Percentiles rank a stretch among this genome's conserved stretches.
Conservation (phyloP, 2,113 vertebrate species). For the Prionailurus viverrinus region DNA sequence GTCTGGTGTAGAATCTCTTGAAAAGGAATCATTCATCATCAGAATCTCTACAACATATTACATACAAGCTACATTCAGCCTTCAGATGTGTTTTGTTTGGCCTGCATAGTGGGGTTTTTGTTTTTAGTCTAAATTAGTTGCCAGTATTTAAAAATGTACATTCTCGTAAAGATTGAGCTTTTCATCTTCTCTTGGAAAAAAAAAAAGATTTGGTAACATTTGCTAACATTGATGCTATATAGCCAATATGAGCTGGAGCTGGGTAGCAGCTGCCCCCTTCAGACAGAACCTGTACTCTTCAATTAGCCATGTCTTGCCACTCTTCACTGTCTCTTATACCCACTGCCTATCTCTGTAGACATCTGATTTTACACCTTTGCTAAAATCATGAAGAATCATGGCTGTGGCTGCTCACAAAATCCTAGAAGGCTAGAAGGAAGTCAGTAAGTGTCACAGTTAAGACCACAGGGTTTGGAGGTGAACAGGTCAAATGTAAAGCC, state of each 20-base stretch:
- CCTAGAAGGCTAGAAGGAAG: not conserved
- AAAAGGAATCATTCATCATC: not conserved
- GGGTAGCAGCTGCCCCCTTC: not conserved
- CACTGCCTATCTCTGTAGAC: not conserved
- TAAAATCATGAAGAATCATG: not conserved
- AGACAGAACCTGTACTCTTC: not conserved
- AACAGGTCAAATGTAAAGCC: not conserved
- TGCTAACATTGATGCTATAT: not conserved
- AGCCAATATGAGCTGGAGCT: not conserved
- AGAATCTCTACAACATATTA: not conserved
- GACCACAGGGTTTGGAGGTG: not conserved
- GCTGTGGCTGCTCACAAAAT: not conserved
- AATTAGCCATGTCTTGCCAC: not conserved
- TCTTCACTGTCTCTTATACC: not conserved
- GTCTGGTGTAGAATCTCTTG: not conserved
- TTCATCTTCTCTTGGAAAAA: not conserved
- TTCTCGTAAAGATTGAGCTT: not conserved
- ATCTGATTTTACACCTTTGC: not conserved
- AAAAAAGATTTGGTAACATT: not conserved
- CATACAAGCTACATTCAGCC: not conserved
- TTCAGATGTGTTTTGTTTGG: not conserved
- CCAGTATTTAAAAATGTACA: not conserved
- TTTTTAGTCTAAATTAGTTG: conserved; percentile 16
- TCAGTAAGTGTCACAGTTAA: not conserved
- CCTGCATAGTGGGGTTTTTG: not conserved